These are phyloP conservation scores for Erpornis zantholeuca DNA, from an alignment of 2,113 vertebrate genomes.

Conservation along the genomic window DNA sequence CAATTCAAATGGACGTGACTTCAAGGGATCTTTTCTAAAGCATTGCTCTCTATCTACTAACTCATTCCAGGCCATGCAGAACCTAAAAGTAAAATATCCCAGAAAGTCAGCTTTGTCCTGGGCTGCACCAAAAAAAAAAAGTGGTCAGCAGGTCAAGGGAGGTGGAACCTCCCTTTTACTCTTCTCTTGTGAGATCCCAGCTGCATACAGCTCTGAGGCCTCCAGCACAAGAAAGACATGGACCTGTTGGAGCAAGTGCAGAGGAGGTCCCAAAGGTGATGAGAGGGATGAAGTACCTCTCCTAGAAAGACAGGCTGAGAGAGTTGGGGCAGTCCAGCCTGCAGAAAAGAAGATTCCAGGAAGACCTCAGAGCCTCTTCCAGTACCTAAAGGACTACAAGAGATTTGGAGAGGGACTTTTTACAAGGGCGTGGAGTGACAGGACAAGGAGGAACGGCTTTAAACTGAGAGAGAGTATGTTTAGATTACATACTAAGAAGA, in stretches of 20 bases:
- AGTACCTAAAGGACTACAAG: background rate
- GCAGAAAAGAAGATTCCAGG: background rate
- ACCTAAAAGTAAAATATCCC: background rate
- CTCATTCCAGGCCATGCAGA: background rate
- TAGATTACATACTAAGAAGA: background rate
- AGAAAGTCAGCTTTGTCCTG: background rate
- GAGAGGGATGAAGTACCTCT: background rate
- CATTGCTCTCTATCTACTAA: background rate
- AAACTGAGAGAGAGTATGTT: background rate
- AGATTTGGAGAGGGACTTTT: background rate
- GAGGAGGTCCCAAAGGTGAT: background rate
- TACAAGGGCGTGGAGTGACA: background rate
- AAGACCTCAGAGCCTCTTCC: background rate
- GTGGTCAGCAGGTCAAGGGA: background rate
- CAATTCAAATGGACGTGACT: constrained; percentile 24
- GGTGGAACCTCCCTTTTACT: background rate
- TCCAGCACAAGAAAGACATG: background rate
- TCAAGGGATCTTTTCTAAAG: background rate
- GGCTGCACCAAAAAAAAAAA: background rate
- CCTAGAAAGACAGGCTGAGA: background rate
- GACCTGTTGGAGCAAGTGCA: background rate
- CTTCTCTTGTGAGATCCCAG: background rate
- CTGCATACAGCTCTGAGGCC: background rate
- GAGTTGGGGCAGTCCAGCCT: background rate
- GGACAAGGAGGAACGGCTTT: background rate